A percentile compares a stretch with the other conserved stretches of the same genome.
Conservation (phyloP, 1,140 invertebrate species). For the Macrosteles quadrilineatus region DNA sequence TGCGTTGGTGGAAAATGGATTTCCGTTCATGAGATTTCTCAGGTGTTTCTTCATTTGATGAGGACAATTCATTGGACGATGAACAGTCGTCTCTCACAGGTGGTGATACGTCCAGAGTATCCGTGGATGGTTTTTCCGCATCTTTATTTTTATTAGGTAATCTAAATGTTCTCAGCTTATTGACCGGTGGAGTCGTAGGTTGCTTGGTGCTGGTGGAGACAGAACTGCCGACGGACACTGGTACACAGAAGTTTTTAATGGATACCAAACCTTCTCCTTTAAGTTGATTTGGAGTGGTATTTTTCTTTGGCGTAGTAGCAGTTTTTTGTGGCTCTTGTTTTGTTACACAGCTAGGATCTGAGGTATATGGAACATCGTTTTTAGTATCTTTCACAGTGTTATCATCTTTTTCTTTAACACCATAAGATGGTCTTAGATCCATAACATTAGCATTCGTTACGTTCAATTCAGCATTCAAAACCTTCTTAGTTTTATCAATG, state of each 20-base stretch:
- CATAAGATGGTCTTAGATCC: no score
- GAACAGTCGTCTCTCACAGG: conserved; percentile 40
- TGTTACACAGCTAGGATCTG: no score
- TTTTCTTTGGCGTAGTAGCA: no score
- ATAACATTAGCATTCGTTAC: no score
- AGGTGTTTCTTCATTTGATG: conserved; percentile 41
- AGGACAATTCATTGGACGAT: conserved; percentile 39
- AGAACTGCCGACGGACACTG: background rate
- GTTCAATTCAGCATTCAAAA: no score
- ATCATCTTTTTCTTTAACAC: no score
- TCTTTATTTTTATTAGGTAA: conserved; percentile 13
- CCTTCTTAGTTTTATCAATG: no score
- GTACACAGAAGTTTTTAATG: background rate
- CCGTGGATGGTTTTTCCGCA: conserved; percentile 1
- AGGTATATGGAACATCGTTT: no score
- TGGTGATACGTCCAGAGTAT: conserved; percentile 33
- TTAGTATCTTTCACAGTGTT: no score
- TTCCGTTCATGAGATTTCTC: conserved; percentile 53
- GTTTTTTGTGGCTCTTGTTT: no score
- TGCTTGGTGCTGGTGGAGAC: no score
- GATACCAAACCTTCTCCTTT: conserved; percentile 14
- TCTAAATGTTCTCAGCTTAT: background rate
- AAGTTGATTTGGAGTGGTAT: no score
- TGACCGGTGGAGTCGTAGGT: background rate
- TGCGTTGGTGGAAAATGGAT: conserved; percentile 52